Evolutionary conservation across 2,797 vertebrate genomes (phyloP).

Genomic region (Simalia tracyae): DNA sequence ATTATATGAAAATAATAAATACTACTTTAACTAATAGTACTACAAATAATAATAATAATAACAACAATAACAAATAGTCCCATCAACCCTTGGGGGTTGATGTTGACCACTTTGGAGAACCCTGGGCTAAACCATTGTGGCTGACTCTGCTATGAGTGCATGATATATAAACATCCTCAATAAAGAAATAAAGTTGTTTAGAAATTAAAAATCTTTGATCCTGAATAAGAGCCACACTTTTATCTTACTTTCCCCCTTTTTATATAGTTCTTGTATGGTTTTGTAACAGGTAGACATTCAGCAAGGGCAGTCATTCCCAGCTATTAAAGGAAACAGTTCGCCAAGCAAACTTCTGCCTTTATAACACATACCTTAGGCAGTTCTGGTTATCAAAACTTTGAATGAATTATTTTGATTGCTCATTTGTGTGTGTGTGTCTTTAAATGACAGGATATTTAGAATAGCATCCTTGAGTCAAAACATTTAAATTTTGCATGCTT

Average conservation of each 20-base stretch:
- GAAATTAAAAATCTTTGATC: not conserved
- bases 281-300: not conserved
- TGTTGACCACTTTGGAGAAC: too few relatives aligned
- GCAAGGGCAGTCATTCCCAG: not conserved
- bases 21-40: too few relatives aligned
- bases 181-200: too few relatives aligned
- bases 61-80: too few relatives aligned
- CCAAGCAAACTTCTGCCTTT: not conserved
- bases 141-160: too few relatives aligned
- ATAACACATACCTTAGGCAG: not conserved
- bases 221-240: not conserved
- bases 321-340: not conserved
- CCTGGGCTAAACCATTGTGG: too few relatives aligned
- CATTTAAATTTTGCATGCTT: not conserved
- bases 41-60: too few relatives aligned
- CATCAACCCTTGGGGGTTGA: too few relatives aligned
- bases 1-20: too few relatives aligned
- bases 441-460: not conserved
- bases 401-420: not conserved
- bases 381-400: not conserved
- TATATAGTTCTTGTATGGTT: not conserved
- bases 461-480: not conserved
- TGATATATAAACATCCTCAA: too few relatives aligned
- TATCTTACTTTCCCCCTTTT: not conserved
- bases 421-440: not conserved